A percentile compares a stretch with the other conserved stretches of the same genome.
These are phyloP conservation scores for Perognathus longimembris DNA, from an alignment of 2,113 vertebrate species.

Conservation along the genomic window DNA sequence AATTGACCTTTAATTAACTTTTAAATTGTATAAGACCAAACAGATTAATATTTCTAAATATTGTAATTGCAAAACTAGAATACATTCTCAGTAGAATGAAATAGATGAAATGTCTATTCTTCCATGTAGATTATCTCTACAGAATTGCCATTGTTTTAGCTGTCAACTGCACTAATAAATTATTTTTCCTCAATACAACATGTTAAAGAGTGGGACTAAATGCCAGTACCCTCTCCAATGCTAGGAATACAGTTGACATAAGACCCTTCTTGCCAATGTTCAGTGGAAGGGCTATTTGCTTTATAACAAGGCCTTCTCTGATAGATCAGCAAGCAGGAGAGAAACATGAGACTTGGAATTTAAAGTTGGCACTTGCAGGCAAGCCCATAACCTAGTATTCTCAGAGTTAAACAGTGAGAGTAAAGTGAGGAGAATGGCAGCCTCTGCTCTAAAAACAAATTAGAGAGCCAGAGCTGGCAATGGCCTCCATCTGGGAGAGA, in stretches of 20 bases:
- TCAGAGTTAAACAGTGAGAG: not conserved
- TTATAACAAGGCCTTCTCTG: not conserved
- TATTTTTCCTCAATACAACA: not conserved
- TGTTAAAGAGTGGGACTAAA: not conserved
- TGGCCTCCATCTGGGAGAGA: not conserved
- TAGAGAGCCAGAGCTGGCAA: rapidly evolving
- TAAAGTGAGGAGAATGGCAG: not conserved
- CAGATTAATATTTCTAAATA: not conserved
- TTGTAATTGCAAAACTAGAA: not conserved
- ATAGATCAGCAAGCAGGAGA: not conserved
- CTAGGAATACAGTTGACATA: not conserved
- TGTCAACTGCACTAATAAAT: not conserved
- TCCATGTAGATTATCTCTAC: not conserved
- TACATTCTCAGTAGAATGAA: not conserved
- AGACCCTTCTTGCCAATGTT: not conserved
- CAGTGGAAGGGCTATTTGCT: not conserved
- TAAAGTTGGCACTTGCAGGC: not conserved
- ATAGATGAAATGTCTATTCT: not conserved
- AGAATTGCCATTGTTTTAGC: not conserved
- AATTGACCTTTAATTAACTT: constrained; percentile 31
- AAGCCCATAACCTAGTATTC: not conserved
- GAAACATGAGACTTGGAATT: not conserved
- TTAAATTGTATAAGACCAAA: constrained; percentile 29
- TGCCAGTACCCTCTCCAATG: not conserved
- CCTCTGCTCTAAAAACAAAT: not conserved